A percentile compares a stretch with the other conserved stretches of the same genome.
These are phyloP conservation scores for Atta colombica DNA, from an alignment of 1,140 invertebrate genomes.

Conservation along the genomic window DNA sequence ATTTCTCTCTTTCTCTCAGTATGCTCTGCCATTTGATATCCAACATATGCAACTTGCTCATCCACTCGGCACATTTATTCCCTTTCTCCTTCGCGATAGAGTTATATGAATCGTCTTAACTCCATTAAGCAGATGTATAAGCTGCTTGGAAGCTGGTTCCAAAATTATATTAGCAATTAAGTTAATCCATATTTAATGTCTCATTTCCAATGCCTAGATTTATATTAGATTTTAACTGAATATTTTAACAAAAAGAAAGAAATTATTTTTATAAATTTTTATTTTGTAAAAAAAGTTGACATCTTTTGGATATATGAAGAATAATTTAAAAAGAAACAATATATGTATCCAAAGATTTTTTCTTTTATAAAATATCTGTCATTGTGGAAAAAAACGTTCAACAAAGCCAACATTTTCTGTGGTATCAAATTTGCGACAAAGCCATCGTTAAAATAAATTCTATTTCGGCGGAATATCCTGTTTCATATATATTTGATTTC, in stretches of 20 bases:
- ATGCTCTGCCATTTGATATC: constrained; percentile 30
- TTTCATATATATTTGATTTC: constrained; percentile 25
- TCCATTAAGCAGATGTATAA: background rate
- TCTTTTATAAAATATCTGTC: constrained; percentile 17
- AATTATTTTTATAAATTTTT: background rate
- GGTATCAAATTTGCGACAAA: constrained; percentile 37
- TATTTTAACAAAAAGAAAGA: background rate
- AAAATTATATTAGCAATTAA: constrained; percentile 1
- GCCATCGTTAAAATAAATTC: constrained; percentile 45
- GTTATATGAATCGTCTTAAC: constrained; percentile 23
- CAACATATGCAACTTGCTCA: constrained; percentile 4
- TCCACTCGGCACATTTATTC: constrained; percentile 3
- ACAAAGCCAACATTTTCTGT: background rate
- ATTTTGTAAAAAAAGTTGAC: background rate
- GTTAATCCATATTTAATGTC: constrained; percentile 7
- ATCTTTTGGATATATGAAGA: background rate
- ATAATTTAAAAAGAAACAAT: constrained; percentile 38
- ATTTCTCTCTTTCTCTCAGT: background rate
- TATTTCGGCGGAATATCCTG: constrained; percentile 19
- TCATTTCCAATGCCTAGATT: background rate
- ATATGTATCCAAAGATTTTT: background rate
- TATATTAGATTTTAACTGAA: background rate
- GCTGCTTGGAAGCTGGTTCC: background rate
- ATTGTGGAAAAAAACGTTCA: constrained; percentile 19
- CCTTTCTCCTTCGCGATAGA: background rate